Base-by-base conservation (phyloP, 2,888 invertebrate genomes). In the Chymomyza amoena region DNA sequence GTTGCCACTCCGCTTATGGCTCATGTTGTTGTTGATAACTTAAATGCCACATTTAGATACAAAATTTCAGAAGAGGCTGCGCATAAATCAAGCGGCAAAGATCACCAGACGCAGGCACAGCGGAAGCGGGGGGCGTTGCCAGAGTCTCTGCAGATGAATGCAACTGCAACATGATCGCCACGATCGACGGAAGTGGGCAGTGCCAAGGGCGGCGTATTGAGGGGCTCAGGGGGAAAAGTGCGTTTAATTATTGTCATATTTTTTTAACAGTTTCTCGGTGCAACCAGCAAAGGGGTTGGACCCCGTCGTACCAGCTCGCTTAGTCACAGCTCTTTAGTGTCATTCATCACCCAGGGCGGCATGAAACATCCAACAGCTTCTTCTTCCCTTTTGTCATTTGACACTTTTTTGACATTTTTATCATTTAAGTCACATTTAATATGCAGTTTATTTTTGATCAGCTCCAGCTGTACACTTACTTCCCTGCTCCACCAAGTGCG, bases 11-110 rank as follows among this genome's bases (percentile, higher is more conserved):
- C 51, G 36, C 57, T 52, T 59, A 66, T 56, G 68, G 67, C 64
- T 79, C n/a, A n/a, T n/a, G 79, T 79, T 79, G 78, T 73, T 84
- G 86, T 79, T 84, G 88, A 84, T 84, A 86, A 78, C 76, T 87
- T 84, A 84, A 84, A 84, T 87, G 88, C 84, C 84, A 84, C 88
- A 84, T 84, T 84, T 87, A 86, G 88, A 84, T 87, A 85, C 87
- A 87, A 80, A 79, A 87, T 85, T 83, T 87, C 78, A 86, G 82
- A 77, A 86, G 25, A 86, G 77, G 73, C 84, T 70, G 75, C 70
- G 76, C 87, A 83, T 83, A 83, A 87, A 83, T 83, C 83, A 83
- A 87, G 85, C 78, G 70, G 78, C 77, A 69, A 32, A 77, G 78
- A 82, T 82, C 82, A 82, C 77, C 87, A 77, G 81, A 78, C 82